Evolutionary conservation across 2,113 vertebrate genomes (phyloP).

Genomic region (Lamprotornis superbus): DNA sequence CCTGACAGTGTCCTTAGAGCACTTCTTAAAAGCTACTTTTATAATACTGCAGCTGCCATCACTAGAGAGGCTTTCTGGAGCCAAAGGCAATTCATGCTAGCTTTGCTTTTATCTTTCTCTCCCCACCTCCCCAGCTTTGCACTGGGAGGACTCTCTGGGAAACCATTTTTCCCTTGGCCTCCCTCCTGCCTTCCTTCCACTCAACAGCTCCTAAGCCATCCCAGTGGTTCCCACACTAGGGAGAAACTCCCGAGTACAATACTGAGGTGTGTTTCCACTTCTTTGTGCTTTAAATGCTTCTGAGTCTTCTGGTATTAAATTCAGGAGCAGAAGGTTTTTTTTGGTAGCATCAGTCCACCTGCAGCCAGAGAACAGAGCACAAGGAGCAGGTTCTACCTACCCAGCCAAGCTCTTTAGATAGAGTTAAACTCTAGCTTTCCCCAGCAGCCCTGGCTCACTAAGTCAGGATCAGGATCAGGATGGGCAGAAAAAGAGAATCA

Average conservation of each 20-base stretch:
- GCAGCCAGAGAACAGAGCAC: not conserved
- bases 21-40: not conserved
- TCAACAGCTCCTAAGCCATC: not conserved
- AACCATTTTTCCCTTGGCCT: not conserved
- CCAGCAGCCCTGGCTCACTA: not conserved
- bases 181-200: not conserved
- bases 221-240: not conserved
- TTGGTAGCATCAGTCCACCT: not conserved
- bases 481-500: not conserved
- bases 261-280: not conserved
- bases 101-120: not conserved
- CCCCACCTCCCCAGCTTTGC: not conserved
- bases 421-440: not conserved
- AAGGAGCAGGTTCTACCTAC: not conserved
- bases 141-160: not conserved
- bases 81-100: not conserved
- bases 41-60: not conserved
- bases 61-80: not conserved
- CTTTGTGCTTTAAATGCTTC: not conserved
- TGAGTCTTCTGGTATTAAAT: not conserved
- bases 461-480: not conserved
- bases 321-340: not conserved
- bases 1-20: not conserved
- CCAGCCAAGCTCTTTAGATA: not conserved
- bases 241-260: not conserved